Evolutionary conservation across 1,140 invertebrate species (phyloP), one percentile per base, ranked within the genome.

Genomic region (Thaumatotibia leucotreta): DNA sequence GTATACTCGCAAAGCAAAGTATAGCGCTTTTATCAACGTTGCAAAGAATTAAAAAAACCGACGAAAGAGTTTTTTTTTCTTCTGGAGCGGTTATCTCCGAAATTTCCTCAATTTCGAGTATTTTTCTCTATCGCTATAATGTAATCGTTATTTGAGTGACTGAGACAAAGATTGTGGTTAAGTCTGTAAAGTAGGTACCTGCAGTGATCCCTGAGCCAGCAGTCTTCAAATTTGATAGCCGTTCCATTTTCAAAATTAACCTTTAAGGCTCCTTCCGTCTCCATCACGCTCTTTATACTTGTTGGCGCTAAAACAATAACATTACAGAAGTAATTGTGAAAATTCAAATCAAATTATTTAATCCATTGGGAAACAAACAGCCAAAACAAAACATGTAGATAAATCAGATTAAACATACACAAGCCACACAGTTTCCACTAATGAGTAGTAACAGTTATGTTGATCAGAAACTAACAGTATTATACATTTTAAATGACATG

Each of bases 171-270:
- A 6, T 50, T 20, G 14, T 22, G 31, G 17, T n/a, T 63, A 50
- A 5, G 31, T 61, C 49, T 22, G 31, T 52, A 49, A 67, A 17
- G 52, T 22, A 64, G 33, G 69, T 81, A 92, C 91, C 91, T 89
- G 83, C 92, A 92, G 73, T 92, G 83, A 71, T 92, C 92, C 66
- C 92, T 73, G 2, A 92, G 74, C 92, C 92, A 92, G 61, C 81
- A 84, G 32, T 88, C 83, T 71, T 87, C 81, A 74, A 82, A 88
- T 22, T 54, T 70, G 61, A 85, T 63, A 1, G 39, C 61, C 20
- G 63, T 75, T 14, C 75, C 72, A 73, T 83, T 65, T n/a, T 64
- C 66, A 39, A 89, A 82, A 17, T 69, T 17, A n/a, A 89, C 66
- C 10, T 69, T 50, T 29, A 88, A 33, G 5, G 75, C 65, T 64